Evolutionary conservation across 1,140 invertebrate species (phyloP).

Genomic region (Chelonus insularis): DNA sequence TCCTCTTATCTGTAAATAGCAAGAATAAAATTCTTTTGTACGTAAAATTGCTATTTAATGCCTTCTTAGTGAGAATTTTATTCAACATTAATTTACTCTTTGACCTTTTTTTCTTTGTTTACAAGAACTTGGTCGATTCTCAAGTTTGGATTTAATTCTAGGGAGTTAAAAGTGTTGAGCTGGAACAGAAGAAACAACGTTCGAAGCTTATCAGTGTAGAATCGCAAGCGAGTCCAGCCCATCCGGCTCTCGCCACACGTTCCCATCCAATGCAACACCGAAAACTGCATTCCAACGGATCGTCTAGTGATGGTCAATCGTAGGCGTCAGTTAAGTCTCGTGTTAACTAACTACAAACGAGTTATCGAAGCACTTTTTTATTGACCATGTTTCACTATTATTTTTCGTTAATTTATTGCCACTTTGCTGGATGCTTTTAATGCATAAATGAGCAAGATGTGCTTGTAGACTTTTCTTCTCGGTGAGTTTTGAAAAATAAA

Average conservation of each 20-base stretch:
- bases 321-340: conserved; percentile 24
- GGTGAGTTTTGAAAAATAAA: too few relatives aligned
- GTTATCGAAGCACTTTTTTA: not conserved
- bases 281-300: conserved; percentile 49
- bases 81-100: too few relatives aligned
- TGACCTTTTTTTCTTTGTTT: too few relatives aligned
- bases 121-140: not conserved
- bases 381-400: not conserved
- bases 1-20: too few relatives aligned
- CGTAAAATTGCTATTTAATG: too few relatives aligned
- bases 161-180: conserved; percentile 3
- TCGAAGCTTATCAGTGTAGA: conserved; percentile 38
- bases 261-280: conserved; percentile 32
- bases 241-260: conserved; percentile 35
- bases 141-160: conserved; percentile 8
- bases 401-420: not conserved
- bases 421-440: not conserved
- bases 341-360: conserved; percentile 8
- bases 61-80: too few relatives aligned
- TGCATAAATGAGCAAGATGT: too few relatives aligned
- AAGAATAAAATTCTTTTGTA: too few relatives aligned
- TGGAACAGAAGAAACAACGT: conserved; percentile 4
- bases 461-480: too few relatives aligned
- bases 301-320: conserved; percentile 38
- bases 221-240: conserved; percentile 32